Conservation (phyloP, 2,113 vertebrate species). For the Crotalus helleri region DNA sequence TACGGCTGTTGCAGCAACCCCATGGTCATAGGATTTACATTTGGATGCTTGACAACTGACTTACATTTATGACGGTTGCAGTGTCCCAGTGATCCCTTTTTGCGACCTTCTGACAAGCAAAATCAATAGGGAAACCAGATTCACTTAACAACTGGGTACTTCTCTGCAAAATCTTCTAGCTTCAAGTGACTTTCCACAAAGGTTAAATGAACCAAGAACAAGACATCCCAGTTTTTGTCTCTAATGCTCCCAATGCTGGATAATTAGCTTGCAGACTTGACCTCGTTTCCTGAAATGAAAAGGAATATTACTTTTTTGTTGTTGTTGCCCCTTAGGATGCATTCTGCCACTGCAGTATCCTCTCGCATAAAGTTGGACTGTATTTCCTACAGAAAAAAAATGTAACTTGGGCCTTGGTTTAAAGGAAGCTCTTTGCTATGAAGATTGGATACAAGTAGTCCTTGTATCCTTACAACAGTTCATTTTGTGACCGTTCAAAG, state of each 20-base stretch:
- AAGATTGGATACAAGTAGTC: neutral
- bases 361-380: neutral
- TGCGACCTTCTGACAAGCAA: neutral
- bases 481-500: neutral
- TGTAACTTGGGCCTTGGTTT: neutral
- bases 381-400: neutral
- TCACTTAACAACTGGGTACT: neutral
- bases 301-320: too few relatives aligned
- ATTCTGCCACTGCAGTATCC: neutral
- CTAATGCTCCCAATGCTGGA: neutral
- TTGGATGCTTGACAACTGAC: neutral
- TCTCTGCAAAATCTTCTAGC: neutral
- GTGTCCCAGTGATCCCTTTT: neutral
- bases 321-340: neutral
- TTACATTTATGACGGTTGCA: neutral
- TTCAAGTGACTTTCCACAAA: neutral
- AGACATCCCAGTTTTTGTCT: neutral
- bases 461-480: neutral
- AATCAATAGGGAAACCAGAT: neutral
- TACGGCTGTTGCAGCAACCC: neutral
- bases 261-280: neutral
- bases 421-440: neutral
- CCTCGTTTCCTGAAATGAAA: neutral
- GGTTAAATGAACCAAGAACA: neutral
- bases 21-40: neutral